Base-by-base conservation (phyloP, 1,140 invertebrate species). In the Drosophila nasuta region DNA sequence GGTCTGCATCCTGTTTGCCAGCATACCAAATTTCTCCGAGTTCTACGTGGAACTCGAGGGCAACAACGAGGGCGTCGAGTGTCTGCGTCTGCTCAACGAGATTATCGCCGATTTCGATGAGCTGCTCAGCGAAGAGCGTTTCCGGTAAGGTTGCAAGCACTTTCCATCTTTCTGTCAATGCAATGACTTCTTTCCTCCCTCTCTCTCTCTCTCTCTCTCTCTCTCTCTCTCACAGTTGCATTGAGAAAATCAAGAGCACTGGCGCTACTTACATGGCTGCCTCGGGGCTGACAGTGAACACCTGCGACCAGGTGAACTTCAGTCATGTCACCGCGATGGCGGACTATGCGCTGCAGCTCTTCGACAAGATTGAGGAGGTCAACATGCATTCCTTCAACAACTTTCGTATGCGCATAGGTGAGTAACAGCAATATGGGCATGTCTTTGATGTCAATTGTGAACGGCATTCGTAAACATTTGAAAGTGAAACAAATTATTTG, bases 161-260 rank as follows among this genome's bases (percentile, higher is more conserved):
- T n/a, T 1, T 7, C 20, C 11, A 13, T 30, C 28, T 4, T 2
- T 43, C 17, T 33, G 20, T 13, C 17, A 33, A 17, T 17, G 13
- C 38, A 28, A 8, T 28, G 2, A 33, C 33, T 46, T 1, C 13
- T 11, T 5, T 11, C 15, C n/a, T 11, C n/a, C 30, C n/a, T 20
- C 13, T 46, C 20, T 4, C 17, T 13, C 2, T 20, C 20, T 20
- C 20, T 3, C 20, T 20, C 20, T 25, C 58, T 46, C 20, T 4
- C 17, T 13, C 1, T 20, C 17, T 25, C 20, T 25, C 20, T 17
- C 58, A 48, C 35, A 92, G 92, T 17, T 98, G 96, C 93, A 97
- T 99, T 77, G 98, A 99, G 93, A 99, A 99, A 93, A 99, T 99
- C 82, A 99, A 99, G 93, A 98, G 97, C 67, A 98, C 98, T 0